Percentiles rank a stretch among this genome's conserved stretches.
Conservation (phyloP, 1,140 invertebrate species). For the Saccostrea echinata region DNA sequence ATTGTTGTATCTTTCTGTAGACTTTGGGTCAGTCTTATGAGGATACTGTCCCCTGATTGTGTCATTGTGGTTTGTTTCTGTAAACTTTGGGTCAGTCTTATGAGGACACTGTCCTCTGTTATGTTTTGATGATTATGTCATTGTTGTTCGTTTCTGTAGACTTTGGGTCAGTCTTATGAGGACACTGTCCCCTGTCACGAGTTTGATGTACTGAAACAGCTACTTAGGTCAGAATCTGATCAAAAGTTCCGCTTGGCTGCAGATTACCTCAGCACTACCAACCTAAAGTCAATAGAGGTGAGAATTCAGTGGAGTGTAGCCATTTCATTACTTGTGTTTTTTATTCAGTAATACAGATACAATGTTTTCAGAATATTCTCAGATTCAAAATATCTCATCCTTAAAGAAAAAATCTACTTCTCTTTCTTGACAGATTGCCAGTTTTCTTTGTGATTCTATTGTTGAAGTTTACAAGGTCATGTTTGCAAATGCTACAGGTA, state of each 20-base stretch:
- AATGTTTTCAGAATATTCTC: too few species aligned
- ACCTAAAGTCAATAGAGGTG: conserved; percentile 71
- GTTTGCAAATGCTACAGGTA: conserved; percentile 34
- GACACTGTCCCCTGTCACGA: conserved; percentile 70
- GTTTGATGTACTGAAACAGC: conserved; percentile 69
- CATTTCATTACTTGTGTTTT: too few species aligned
- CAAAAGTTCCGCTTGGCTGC: conserved; percentile 71
- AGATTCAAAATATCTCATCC: background rate
- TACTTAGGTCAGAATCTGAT: conserved; percentile 69
- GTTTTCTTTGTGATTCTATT: conserved; percentile 75
- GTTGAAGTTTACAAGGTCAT: conserved; percentile 64
- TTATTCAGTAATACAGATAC: too few species aligned
- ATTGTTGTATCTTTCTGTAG: conserved; percentile 57
- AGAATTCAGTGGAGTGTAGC: background rate
- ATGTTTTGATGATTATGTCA: conserved; percentile 46
- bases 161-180: conserved; percentile 68
- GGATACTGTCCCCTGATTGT: conserved; percentile 63
- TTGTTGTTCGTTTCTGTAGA: conserved; percentile 59
- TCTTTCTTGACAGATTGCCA: conserved; percentile 73
- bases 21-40: conserved; percentile 69
- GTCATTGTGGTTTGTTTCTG: conserved; percentile 26
- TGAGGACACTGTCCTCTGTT: conserved; percentile 67
- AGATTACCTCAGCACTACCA: conserved; percentile 74
- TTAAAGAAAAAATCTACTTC: background rate
- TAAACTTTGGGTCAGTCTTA: conserved; percentile 71